phyloP scores from a whole-genome alignment of 2,113 vertebrate genomes.

The Orthonyx spaldingii region DNA sequence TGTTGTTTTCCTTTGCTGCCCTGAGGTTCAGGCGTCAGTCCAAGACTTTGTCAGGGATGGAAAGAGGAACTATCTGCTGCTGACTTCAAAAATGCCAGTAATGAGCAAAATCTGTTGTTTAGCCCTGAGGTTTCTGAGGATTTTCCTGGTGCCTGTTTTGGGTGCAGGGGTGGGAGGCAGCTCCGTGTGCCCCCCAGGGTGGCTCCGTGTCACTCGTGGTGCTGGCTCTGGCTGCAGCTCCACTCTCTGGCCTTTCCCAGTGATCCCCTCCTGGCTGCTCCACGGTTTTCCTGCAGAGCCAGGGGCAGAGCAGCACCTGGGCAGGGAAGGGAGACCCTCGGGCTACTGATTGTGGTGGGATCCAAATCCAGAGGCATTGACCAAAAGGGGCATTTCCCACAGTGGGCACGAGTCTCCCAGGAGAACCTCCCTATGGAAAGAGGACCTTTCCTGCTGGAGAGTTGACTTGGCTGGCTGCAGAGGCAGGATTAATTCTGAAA shows the following conservation, averaged over 20 bases:
- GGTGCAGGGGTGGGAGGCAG: not conserved
- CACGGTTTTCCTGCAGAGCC: not conserved
- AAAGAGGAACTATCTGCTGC: not conserved
- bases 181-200: not conserved
- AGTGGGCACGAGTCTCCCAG: rapidly evolving
- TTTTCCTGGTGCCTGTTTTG: not conserved
- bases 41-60: not conserved
- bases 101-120: not conserved
- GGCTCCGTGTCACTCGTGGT: not conserved
- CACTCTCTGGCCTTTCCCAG: rapidly evolving
- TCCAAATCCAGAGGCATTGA: not conserved
- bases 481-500: not conserved
- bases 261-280: not conserved
- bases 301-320: not conserved
- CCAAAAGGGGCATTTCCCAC: not conserved
- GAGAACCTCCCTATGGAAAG: not conserved
- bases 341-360: not conserved
- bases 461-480: not conserved
- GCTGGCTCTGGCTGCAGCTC: not conserved
- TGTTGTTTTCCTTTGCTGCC: not conserved
- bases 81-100: not conserved
- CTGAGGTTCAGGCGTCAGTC: not conserved
- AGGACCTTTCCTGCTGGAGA: not conserved
- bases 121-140: not conserved
- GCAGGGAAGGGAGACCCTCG: not conserved